Evolutionary conservation across 2,113 vertebrate genomes (phyloP).

Genomic region (Heterotilapia buettikoferi): DNA sequence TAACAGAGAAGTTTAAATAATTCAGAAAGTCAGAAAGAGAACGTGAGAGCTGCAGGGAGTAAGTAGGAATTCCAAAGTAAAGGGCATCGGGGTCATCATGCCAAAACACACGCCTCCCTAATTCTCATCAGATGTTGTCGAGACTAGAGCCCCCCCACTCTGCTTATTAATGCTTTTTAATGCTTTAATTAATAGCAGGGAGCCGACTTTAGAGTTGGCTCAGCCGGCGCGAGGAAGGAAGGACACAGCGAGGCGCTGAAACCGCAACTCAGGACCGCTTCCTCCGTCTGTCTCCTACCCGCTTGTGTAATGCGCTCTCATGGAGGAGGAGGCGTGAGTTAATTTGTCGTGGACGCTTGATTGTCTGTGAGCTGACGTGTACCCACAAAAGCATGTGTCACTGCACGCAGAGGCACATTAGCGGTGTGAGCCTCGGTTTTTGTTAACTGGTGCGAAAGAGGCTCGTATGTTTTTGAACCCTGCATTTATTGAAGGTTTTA

Average conservation of each 20-base stretch:
- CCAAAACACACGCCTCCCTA: constrained; percentile 19
- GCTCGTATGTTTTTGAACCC: constrained; percentile 5
- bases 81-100: constrained; percentile 22
- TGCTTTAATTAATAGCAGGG: constrained; percentile 58
- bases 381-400: neutral
- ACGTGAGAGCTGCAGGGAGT: neutral
- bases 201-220: constrained; percentile 19
- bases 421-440: neutral
- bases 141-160: constrained; percentile 16
- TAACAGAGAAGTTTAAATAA: neutral
- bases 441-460: constrained; percentile 9
- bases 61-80: neutral
- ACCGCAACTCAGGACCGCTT: constrained; percentile 22
- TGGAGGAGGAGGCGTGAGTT: neutral
- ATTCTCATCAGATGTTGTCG: constrained; percentile 52
- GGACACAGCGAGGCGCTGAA: constrained; percentile 30
- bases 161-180: constrained; percentile 53
- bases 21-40: neutral
- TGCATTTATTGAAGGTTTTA: constrained; percentile 27
- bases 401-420: neutral
- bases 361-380: neutral
- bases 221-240: constrained; percentile 26
- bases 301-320: neutral
- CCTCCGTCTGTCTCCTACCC: constrained; percentile 3
- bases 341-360: neutral